Base-by-base conservation (phyloP, 1,140 invertebrate genomes). In the Heliconius melpomene region DNA sequence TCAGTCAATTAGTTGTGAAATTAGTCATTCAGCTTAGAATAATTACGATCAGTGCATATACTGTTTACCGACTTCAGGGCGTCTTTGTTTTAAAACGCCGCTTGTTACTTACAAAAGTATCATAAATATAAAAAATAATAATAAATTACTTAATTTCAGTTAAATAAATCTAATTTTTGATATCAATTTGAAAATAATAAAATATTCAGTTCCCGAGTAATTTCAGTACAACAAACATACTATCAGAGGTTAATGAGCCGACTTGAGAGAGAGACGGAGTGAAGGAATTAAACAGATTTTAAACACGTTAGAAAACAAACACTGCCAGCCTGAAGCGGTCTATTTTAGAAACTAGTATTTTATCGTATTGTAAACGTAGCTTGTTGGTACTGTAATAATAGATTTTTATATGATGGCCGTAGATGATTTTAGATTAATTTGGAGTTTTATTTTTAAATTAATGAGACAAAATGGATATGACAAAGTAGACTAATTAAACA, bases 221-320 rank as follows among this genome's bases (percentile, higher is more conserved):
- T 79, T 76, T 73, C 40, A 72, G 54, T 70, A 50, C 38, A 38
- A 77, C 75, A 80, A 80, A 29, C 26, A 54, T 77, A 80, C 77
- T 74, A 77, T 71, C 75, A 52, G 74, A 80, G 79, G 79, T 80
- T 77, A 80, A 80, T 80, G 79, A 80, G 79, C 79, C 79, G 70
- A 29, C 74, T 80, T 73, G 73, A 79, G 78, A 32, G 32, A 32
- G 32, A 32, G 32, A 32, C 32, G 32, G 32, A 79, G 73, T 75
- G 79, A 75, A 81, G 76, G 77, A 81, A 81, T 75, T 77, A 77
- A 80, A 77, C 71, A 74, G 54, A 77, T 76, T 76, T 81, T 81
- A 81, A 81, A 81, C 60, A 60, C 80, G 76, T 81, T 81, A 81
- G 72, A 70, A 77, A 81, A 81, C 73, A 81, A 81, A 81, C 76